phyloP scores from a whole-genome alignment of 1,140 invertebrate species.

The Diorhabda elongata region DNA sequence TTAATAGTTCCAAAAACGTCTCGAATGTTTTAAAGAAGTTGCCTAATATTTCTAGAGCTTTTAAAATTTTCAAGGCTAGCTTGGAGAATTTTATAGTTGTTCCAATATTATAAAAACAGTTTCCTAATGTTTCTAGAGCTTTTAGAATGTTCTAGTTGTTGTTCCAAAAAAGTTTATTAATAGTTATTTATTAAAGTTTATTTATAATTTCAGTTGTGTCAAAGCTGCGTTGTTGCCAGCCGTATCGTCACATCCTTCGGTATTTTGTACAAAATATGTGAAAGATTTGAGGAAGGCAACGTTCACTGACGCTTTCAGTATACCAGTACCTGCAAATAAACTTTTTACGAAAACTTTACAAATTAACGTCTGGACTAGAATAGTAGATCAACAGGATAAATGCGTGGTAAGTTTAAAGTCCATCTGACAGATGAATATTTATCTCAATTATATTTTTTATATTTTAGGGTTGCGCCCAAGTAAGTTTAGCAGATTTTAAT shows the following conservation, averaged over 20 bases:
- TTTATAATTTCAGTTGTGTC: constrained; percentile 60
- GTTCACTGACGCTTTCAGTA: constrained; percentile 75
- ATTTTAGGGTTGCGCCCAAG: constrained; percentile 86
- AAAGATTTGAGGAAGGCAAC: constrained; percentile 72
- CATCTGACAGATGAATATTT: neutral
- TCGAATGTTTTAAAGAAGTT: too few relatives aligned
- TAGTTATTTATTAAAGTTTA: neutral
- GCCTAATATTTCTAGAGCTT: too few relatives aligned
- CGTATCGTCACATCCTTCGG: constrained; percentile 53
- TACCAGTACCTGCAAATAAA: constrained; percentile 69
- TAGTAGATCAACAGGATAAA: constrained; percentile 64
- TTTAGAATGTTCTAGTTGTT: too few relatives aligned
- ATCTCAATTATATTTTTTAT: constrained; percentile 17
- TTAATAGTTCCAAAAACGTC: too few relatives aligned
- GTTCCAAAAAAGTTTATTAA: too few relatives aligned
- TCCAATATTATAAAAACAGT: too few relatives aligned
- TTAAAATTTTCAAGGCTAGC: too few relatives aligned
- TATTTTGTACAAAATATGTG: constrained; percentile 68
- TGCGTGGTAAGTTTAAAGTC: constrained; percentile 68
- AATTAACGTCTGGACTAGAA: constrained; percentile 76
- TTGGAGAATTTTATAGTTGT: too few relatives aligned
- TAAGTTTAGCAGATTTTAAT: constrained; percentile 91
- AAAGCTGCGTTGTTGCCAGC: constrained; percentile 74
- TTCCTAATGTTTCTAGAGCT: too few relatives aligned
- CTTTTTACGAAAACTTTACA: constrained; percentile 83